Percentiles rank a stretch among this genome's conserved stretches.
Conservation (phyloP, 2,113 vertebrate genomes). For the Sorex araneus region DNA sequence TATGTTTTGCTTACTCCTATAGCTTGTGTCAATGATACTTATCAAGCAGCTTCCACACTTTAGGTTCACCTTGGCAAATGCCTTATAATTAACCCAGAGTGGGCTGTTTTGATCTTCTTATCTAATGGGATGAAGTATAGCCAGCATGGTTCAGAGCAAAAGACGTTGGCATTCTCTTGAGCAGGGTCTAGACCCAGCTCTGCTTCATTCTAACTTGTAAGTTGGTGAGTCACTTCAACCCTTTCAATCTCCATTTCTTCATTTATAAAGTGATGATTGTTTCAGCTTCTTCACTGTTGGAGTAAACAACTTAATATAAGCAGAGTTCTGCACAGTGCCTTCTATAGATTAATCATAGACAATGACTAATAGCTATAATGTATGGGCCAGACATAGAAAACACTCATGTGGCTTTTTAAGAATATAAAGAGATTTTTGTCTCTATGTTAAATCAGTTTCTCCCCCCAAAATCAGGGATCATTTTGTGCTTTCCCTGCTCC, state of each 20-base stretch:
- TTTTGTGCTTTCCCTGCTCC: neutral
- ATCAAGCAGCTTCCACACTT: neutral
- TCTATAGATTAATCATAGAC: neutral
- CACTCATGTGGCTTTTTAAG: neutral
- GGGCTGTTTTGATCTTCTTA: conserved; percentile 22
- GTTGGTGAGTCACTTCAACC: neutral
- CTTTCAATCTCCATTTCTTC: conserved; percentile 49
- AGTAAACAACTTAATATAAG: conserved; percentile 17
- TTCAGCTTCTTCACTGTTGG: neutral
- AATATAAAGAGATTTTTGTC: neutral
- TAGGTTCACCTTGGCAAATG: neutral
- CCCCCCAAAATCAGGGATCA: neutral
- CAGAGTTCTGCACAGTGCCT: conserved; percentile 6
- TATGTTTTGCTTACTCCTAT: neutral
- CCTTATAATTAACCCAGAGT: neutral
- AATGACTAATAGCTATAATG: neutral
- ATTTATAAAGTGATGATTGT: neutral
- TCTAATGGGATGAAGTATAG: neutral
- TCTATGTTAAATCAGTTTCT: conserved; percentile 7
- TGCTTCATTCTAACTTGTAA: conserved; percentile 42
- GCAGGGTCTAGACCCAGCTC: neutral
- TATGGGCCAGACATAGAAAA: neutral
- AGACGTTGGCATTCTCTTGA: conserved; percentile 44
- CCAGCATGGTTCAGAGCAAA: neutral
- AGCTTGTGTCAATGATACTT: conserved; percentile 52